These are phyloP conservation scores for Meles meles DNA, from an alignment of 2,113 vertebrate species.

Conservation along the genomic window DNA sequence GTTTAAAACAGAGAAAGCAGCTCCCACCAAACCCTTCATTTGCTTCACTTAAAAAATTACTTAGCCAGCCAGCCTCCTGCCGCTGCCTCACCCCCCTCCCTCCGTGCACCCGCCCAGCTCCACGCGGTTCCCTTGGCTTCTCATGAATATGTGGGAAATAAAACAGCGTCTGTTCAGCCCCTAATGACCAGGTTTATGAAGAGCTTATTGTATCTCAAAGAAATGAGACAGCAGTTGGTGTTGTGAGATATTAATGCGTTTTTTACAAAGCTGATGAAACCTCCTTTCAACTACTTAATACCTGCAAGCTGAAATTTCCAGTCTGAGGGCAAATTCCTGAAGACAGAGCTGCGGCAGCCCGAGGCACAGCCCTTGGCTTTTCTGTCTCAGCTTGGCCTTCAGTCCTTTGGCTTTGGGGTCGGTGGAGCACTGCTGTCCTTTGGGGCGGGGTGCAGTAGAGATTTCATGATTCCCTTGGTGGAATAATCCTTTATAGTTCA, in stretches of 20 bases:
- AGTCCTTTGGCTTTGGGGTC: not conserved
- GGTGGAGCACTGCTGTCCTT: accelerated
- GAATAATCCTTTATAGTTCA: not conserved
- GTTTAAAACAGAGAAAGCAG: not conserved
- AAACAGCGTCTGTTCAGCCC: constrained; percentile 43
- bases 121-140: not conserved
- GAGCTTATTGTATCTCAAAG: constrained; percentile 64
- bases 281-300: constrained; percentile 59
- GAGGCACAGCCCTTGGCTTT: not conserved
- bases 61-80: constrained; percentile 22
- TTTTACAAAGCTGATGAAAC: constrained; percentile 59
- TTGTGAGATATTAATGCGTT: constrained; percentile 61
- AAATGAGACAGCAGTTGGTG: constrained; percentile 64
- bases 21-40: constrained; percentile 65
- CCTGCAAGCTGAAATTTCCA: constrained; percentile 45
- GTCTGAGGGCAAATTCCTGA: not conserved
- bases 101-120: not conserved
- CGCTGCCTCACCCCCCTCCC: accelerated
- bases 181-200: constrained; percentile 72
- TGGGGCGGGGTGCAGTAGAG: not conserved
- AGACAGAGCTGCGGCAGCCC: not conserved
- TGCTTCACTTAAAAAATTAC: constrained; percentile 72
- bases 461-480: not conserved
- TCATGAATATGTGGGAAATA: constrained; percentile 35
- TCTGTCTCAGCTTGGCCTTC: accelerated